Base-by-base conservation (phyloP, 2,888 invertebrate genomes). In the Caenorhabditis zanzibari region DNA sequence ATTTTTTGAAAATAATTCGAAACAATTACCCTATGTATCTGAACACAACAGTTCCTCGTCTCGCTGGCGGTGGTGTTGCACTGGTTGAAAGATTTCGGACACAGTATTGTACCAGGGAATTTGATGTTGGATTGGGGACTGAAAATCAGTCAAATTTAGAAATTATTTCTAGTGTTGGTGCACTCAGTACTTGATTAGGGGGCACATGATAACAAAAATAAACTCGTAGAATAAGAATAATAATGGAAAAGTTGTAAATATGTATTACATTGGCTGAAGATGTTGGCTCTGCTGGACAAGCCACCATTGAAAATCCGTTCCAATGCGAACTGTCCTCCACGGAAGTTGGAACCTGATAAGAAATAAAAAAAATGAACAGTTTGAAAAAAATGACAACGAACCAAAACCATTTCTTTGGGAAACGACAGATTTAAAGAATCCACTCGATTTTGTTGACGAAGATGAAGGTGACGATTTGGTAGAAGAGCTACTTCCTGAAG, bases 281-380 rank as follows among this genome's bases (percentile, higher is more conserved):
- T 28, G 24, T 68, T 76, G 24, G 68, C 35, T 49, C 49, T 68
- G 58, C 49, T 76, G 66, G 76, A 59, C 9, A 58, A 59, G 16
- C 63, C 49, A 14, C 26, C 28, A n/a, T 24, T 63, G 54, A 77
- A 56, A 44, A 77, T 69, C 72, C 74, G 59, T 41, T 81, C 69
- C 44, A 75, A 22, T 6, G 75, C 56, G 26, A 80, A 75, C 12
- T 80, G 80, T 41, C 80, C 83, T 16, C 68, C 68, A 24, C 83
- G 83, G 26, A 83, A 79, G n/a, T 83, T 83, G 6, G 79, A 79
- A 12, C 82, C 82, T 77, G 54, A 54, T 77, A 56, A n/a, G n/a
- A 38, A 38, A 69, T 52, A 16, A 7, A 35, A 1, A 32, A 4
- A 47, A 3, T 47, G 3, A 47, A 7, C 3, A 26, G 24, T 66